Percentiles rank a stretch among this genome's conserved stretches.
Evolutionary conservation across 2,888 invertebrate species (phyloP).

Genomic region (Drosophila tripunctata): DNA sequence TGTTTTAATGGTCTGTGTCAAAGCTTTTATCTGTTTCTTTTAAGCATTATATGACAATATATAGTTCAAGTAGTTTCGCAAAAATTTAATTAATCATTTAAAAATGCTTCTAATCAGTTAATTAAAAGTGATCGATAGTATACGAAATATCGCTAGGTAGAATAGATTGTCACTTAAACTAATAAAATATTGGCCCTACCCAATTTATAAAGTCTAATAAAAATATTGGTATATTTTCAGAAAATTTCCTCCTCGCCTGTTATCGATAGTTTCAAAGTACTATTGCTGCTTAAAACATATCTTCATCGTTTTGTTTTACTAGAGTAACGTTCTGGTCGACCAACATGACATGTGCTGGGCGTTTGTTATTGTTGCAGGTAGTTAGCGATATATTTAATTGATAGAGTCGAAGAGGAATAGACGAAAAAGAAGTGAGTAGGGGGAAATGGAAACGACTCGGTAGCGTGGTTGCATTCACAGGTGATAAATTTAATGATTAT

Average conservation of each 20-base stretch:
- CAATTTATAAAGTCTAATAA: too few relatives aligned
- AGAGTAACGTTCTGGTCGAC: neutral
- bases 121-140: too few relatives aligned
- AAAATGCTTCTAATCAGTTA: too few relatives aligned
- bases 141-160: too few relatives aligned
- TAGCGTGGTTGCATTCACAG: slow-evolving; percentile 69
- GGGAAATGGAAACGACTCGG: slow-evolving; percentile 10
- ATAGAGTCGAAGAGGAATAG: slow-evolving; percentile 7
- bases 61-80: too few relatives aligned
- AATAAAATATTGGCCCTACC: neutral
- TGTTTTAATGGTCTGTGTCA: too few relatives aligned
- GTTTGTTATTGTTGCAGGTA: slow-evolving; percentile 9
- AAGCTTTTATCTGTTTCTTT: too few relatives aligned
- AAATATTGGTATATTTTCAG: too few relatives aligned
- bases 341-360: slow-evolving; percentile 5
- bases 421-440: neutral
- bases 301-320: neutral
- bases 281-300: neutral
- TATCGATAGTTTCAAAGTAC: neutral
- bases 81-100: too few relatives aligned
- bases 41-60: too few relatives aligned
- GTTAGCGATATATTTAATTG: slow-evolving; percentile 42
- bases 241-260: too few relatives aligned
- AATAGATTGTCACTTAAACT: neutral
- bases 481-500: slow-evolving; percentile 79